Conservation (phyloP, 2,888 invertebrate species). For the Aplocera efformata region DNA sequence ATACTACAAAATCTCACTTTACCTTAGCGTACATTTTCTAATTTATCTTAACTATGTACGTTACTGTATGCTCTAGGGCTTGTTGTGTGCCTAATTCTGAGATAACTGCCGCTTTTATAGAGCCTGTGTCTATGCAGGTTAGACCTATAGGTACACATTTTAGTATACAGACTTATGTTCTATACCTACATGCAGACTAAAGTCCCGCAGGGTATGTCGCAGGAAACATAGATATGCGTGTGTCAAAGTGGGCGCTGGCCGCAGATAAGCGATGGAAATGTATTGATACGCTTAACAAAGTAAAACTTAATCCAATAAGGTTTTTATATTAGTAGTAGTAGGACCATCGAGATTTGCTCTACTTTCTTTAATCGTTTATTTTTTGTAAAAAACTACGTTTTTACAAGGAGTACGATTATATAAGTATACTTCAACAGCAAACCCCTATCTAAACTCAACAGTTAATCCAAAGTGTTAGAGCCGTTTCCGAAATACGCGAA, state of each 20-base stretch:
- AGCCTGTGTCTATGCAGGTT: constrained; percentile 37
- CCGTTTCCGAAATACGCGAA: too few relatives aligned
- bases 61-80: constrained; percentile 64
- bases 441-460: too few relatives aligned
- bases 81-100: constrained; percentile 69
- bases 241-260: constrained; percentile 65
- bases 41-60: constrained; percentile 55
- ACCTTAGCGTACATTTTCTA: constrained; percentile 74
- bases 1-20: constrained; percentile 27
- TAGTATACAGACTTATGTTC: constrained; percentile 41
- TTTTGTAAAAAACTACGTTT: too few relatives aligned
- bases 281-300: constrained; percentile 37
- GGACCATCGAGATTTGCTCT: too few relatives aligned
- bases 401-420: too few relatives aligned
- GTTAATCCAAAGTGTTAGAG: too few relatives aligned
- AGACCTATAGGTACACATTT: constrained; percentile 10
- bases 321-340: too few relatives aligned
- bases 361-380: too few relatives aligned
- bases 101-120: constrained; percentile 72
- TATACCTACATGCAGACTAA: constrained; percentile 52
- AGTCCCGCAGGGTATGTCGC: constrained; percentile 53
- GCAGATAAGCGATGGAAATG: constrained; percentile 42
- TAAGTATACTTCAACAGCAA: too few relatives aligned
- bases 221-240: constrained; percentile 50
- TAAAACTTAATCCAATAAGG: background rate